Evolutionary conservation across 2,113 vertebrate species (phyloP).

Genomic region (Recurvirostra avosetta): DNA sequence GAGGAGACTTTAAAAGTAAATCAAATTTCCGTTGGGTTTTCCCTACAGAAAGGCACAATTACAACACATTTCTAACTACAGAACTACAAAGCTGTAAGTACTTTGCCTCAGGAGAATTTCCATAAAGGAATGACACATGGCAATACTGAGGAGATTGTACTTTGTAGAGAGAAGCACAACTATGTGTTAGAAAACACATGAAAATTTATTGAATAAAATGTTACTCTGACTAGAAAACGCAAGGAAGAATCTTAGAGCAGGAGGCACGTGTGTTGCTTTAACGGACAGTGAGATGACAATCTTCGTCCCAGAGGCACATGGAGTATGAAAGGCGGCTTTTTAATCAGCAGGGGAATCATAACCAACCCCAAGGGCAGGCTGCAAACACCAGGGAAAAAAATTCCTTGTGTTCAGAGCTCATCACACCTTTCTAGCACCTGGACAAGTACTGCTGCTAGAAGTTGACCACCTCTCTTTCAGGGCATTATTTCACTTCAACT

Average conservation of each 20-base stretch:
- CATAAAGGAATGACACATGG: neutral
- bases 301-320: neutral
- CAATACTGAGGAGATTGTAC: neutral
- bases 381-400: neutral
- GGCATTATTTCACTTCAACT: neutral
- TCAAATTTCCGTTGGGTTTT: neutral
- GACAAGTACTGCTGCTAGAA: accelerated
- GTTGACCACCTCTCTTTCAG: no score
- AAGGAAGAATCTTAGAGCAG: neutral
- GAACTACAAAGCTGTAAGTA: neutral
- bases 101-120: neutral
- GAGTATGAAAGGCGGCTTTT: neutral
- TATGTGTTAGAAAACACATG: neutral
- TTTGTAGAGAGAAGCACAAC: neutral
- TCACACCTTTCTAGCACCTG: neutral
- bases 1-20: neutral
- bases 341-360: neutral
- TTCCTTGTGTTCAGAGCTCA: neutral
- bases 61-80: neutral
- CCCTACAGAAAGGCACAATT: neutral
- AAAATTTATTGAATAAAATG: neutral
- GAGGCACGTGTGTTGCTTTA: accelerated
- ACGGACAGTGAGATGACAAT: accelerated
- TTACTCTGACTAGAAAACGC: neutral
- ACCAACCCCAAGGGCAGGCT: neutral